Evolutionary conservation across 2,888 invertebrate genomes (phyloP), one percentile per base, ranked within the genome.

Genomic region (Spilosoma lubricipeda): DNA sequence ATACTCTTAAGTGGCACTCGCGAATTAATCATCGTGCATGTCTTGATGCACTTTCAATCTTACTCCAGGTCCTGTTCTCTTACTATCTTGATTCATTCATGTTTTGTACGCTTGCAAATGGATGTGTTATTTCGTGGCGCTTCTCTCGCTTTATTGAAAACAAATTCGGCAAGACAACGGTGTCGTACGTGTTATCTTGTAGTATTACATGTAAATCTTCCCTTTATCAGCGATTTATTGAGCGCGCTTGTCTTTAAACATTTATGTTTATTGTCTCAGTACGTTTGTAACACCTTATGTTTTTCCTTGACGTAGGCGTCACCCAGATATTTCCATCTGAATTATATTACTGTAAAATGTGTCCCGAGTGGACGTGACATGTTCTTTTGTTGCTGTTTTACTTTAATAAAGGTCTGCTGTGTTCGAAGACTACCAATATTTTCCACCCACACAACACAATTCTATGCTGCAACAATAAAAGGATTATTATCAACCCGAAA

Each of bases 161-260:
- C 85, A 82, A 84, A 85, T 90, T 89, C 88, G 86, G 85, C 87
- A 80, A 82, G 72, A 84, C 91, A 92, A 91, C 91, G 90, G 92
- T 90, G 89, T 90, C 86, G 86, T 85, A 78, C 83, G 80, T 86
- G 88, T 91, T 93, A 93, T 92, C 92, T 89, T 84, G 88, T 89
- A 85, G 89, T 92, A 88, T 89, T 90, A 90, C 90, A 83, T 90
- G 90, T 92, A 92, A 92, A 92, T 90, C 90, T 90, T 89, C 79
- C 71, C 87, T 92, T 94, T 95, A 95, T 95, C 95, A 89, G 87
- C 83, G 85, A 93, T 95, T 94, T 95, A 95, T 95, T 94, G 93
- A 87, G 86, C 89, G 91, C 89, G 90, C 92, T 92, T 91, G 89
- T 88, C 87, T 89, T 90, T 84, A 90, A 90, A 92, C 92, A 90